Evolutionary conservation across 2,797 vertebrate species (phyloP), one percentile per base, ranked within the genome.

Genomic region (Crocidura indochinensis): DNA sequence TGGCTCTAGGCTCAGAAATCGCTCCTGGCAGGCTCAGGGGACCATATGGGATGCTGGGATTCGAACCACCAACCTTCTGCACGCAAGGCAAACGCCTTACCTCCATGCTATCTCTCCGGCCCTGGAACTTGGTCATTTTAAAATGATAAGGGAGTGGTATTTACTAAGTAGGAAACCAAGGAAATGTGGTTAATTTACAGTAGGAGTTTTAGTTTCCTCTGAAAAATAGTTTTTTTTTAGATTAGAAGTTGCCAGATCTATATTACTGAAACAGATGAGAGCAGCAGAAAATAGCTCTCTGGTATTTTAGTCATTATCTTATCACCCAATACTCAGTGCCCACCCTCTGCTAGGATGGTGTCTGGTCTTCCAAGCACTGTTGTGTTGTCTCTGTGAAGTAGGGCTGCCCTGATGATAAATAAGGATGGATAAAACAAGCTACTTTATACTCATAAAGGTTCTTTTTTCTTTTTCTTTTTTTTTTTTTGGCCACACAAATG

Each of bases 121-220:
- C n/a, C n/a, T 75, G 47, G 88, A 75, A 88, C 83, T 17, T 15
- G 26, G 7, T 84, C 76, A 88, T 78, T 88, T 88, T n/a, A 88
- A n/a, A n/a, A n/a, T n/a, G 49, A 64, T 49, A 12, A 53, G 12
- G 44, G 26, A 92, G 46, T 84, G 60, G 27, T 47, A 27, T 49
- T 76, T 8, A 3, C 81, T 86, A 90, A 78, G 69, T 20, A 49
- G 65, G 49, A 88, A 26, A 8, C 15, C 47, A 29, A 76, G 88
- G 20, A 75, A 46, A 10, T 64, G 27, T 24, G 15, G 24, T 93
- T 87, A 72, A 76, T 24, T 77, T 83, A 46, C 17, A n/a, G 78
- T 29, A 47, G 44, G 53, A 74, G 17, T 84, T 79, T 79, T 73
- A 47, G 15, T 47, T 88, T 56, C 2, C 46, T 14, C 22, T 5